These are phyloP conservation scores for Coleophora deauratella DNA, from an alignment of 2,888 invertebrate species.

Conservation along the genomic window DNA sequence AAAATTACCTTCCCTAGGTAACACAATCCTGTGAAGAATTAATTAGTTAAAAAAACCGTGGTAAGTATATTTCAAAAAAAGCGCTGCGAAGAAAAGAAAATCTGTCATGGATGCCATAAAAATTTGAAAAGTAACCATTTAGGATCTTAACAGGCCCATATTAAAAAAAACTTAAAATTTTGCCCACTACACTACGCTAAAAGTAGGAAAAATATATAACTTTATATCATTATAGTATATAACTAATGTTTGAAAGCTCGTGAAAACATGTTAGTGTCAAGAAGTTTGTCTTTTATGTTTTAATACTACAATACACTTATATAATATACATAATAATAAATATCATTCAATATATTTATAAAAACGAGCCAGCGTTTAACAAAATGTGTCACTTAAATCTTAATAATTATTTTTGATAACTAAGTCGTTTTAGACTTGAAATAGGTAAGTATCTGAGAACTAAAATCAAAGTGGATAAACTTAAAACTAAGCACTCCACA, in stretches of 20 bases:
- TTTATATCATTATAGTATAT: slow-evolving; percentile 20
- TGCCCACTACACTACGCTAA: slow-evolving; percentile 49
- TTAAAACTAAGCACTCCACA: slow-evolving; percentile 52
- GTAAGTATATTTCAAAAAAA: too few species aligned
- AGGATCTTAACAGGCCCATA: too few species aligned
- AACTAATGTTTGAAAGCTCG: slow-evolving; percentile 69
- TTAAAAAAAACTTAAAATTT: slow-evolving; percentile 25
- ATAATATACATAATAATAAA: slow-evolving; percentile 32
- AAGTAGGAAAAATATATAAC: slow-evolving; percentile 70
- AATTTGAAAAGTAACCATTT: too few species aligned
- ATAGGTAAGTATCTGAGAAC: slow-evolving; percentile 19
- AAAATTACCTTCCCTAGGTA: too few species aligned
- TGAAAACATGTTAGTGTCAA: slow-evolving; percentile 58
- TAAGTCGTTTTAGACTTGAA: slow-evolving; percentile 42
- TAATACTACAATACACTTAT: slow-evolving; percentile 36
- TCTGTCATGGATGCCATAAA: too few species aligned
- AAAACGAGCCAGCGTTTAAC: slow-evolving; percentile 35
- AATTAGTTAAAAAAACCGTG: too few species aligned
- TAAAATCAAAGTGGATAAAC: slow-evolving; percentile 10
- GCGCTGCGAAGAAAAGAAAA: too few species aligned
- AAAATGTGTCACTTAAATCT: slow-evolving; percentile 5
- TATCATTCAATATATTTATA: slow-evolving; percentile 19
- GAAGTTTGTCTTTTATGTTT: slow-evolving; percentile 68
- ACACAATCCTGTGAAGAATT: too few species aligned
- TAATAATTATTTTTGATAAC: slow-evolving; percentile 13